phyloP scores from a whole-genome alignment of 2,797 vertebrate genomes.

The Muscicapa striata region DNA sequence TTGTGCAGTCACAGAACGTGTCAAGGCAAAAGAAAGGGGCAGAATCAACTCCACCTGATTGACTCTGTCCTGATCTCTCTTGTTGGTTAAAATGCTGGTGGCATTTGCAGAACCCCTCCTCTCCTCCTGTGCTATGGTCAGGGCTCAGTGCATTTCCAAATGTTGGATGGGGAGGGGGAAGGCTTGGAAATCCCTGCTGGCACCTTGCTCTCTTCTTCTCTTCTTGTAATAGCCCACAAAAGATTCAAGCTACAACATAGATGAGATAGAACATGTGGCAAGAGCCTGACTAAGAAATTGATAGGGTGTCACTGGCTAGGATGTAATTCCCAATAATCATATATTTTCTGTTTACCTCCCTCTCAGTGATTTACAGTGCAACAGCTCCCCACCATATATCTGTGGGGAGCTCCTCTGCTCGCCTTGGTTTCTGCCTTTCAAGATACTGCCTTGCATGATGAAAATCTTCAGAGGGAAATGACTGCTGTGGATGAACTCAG shows the following conservation, averaged over 20 bases:
- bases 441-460: slow-evolving; percentile 8
- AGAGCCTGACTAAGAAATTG: background rate
- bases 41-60: background rate
- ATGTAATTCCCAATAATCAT: background rate
- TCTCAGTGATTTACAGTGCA: slow-evolving; percentile 4
- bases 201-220: background rate
- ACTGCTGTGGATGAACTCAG: slow-evolving; percentile 51
- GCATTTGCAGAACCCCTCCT: background rate
- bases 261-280: background rate
- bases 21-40: background rate
- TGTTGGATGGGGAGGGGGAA: background rate
- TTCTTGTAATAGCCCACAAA: background rate
- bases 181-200: background rate
- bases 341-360: background rate
- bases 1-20: background rate
- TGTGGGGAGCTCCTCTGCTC: slow-evolving; percentile 28
- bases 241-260: background rate
- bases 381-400: background rate
- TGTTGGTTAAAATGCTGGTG: background rate
- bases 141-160: background rate
- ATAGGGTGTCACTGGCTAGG: background rate
- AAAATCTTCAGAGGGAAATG: slow-evolving; percentile 42
- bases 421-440: slow-evolving; percentile 27
- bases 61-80: background rate
- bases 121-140: background rate